Evolutionary conservation across 2,113 vertebrate genomes (phyloP), one percentile per base, ranked within the genome.

Genomic region (Lepisosteus osseus): DNA sequence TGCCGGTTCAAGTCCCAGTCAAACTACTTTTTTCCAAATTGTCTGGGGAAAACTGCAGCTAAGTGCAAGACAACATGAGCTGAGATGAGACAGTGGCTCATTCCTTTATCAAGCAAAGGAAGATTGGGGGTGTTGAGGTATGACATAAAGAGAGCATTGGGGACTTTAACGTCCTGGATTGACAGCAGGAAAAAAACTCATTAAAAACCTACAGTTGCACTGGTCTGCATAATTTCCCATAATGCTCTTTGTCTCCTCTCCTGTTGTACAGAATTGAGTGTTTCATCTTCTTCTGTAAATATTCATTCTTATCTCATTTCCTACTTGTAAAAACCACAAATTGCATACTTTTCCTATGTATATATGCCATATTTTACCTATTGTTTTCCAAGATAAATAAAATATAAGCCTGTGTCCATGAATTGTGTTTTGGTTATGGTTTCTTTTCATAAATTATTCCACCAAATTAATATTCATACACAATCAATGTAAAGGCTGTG

Each of bases 351-450:
- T 88, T 86, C 81, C 83, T 75, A 87, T 81, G 77, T 87, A 86
- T 78, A 77, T 81, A 75, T 78, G 77, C 88, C 86, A 86, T 79
- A 83, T 77, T 78, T 74, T 79, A 78, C 80, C 75, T 78, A 69
- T 69, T 75, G 78, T 91, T 90, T 86, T 79, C 79, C 87, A 87
- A 86, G 85, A 90, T 91, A 90, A 71, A 78, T 86, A 81, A 77
- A 70, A 77, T 70, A 67, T 76, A 70, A 86, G 86, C 86, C 85
- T 79, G 87, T 80, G 80, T 83, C 69, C 66, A 67, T 61, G 61
- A 55, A 65, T 51, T 83, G 72, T 78, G 15, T 44, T 41, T 77
- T 41, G 71, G 45, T 69, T 11, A n/a, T 12, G 45, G 14, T 14
- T 55, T 43, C 12, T 44, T 29, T 67, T 43, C 56, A 29, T 29